These are phyloP conservation scores for Battus philenor DNA, from an alignment of 1,140 invertebrate species.

Conservation along the genomic window DNA sequence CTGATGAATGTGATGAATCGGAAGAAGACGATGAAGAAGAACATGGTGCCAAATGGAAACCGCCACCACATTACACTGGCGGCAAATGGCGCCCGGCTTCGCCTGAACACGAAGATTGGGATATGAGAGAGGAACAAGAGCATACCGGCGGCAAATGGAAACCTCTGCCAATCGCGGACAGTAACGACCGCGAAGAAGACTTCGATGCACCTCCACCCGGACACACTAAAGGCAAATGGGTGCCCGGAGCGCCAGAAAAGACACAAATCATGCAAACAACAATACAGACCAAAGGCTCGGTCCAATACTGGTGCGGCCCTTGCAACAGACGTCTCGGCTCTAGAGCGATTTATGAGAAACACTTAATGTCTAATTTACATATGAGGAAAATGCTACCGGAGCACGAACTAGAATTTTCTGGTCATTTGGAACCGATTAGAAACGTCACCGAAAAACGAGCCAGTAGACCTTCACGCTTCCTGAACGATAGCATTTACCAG, in stretches of 20 bases:
- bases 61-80: constrained; percentile 81
- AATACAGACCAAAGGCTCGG: constrained; percentile 68
- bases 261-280: constrained; percentile 72
- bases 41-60: constrained; percentile 82
- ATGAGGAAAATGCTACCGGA: constrained; percentile 82
- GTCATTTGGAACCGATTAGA: constrained; percentile 51
- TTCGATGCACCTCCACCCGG: constrained; percentile 78
- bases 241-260: constrained; percentile 79
- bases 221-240: constrained; percentile 87
- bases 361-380: constrained; percentile 84
- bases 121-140: constrained; percentile 60
- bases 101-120: constrained; percentile 63
- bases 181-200: constrained; percentile 62
- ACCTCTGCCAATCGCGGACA: constrained; percentile 43
- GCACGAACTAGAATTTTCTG: constrained; percentile 78
- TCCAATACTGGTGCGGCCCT: constrained; percentile 86
- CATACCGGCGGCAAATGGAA: constrained; percentile 72
- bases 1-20: constrained; percentile 73
- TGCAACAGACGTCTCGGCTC: constrained; percentile 85
- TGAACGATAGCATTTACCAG: constrained; percentile 45
- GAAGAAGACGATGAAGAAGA: constrained; percentile 79
- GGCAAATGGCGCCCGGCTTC: constrained; percentile 82
- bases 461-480: constrained; percentile 45
- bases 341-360: constrained; percentile 83
- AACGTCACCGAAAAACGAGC: constrained; percentile 46